These are phyloP conservation scores for Sarcoramphus papa DNA, from an alignment of 2,797 vertebrate genomes.

Conservation along the genomic window DNA sequence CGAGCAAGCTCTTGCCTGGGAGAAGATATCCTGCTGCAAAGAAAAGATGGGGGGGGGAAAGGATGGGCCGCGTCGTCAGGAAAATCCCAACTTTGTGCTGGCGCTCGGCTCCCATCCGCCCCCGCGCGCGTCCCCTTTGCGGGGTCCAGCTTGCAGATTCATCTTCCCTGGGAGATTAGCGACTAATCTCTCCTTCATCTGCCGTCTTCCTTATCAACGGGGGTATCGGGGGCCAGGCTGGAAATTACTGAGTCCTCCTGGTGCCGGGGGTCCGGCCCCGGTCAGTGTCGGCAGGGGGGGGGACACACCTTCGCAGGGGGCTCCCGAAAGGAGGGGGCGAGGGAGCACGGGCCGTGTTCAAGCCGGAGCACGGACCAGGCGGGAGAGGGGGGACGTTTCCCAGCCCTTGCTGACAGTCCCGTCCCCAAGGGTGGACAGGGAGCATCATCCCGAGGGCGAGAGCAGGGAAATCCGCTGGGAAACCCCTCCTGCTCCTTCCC, in stretches of 20 bases:
- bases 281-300: fast-evolving
- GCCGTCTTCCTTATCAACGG: not conserved
- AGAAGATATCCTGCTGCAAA: not conserved
- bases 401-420: not conserved
- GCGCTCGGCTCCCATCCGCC: not conserved
- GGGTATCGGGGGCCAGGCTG: not conserved
- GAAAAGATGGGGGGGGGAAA: not conserved
- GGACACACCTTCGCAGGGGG: no score
- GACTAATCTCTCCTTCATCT: conserved; percentile 51
- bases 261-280: not conserved
- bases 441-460: not conserved
- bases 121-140: not conserved
- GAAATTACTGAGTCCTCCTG: not conserved
- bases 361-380: fast-evolving
- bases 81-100: not conserved
- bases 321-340: not conserved
- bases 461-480: not conserved
- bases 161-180: conserved; percentile 38
- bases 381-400: not conserved
- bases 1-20: not conserved
- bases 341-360: fast-evolving
- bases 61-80: fast-evolving
- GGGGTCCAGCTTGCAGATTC: not conserved
- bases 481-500: conserved; percentile 26
- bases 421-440: not conserved